These are phyloP conservation scores for Pseudomugil gertrudae DNA, from an alignment of 2,797 vertebrate species.

Conservation along the genomic window DNA sequence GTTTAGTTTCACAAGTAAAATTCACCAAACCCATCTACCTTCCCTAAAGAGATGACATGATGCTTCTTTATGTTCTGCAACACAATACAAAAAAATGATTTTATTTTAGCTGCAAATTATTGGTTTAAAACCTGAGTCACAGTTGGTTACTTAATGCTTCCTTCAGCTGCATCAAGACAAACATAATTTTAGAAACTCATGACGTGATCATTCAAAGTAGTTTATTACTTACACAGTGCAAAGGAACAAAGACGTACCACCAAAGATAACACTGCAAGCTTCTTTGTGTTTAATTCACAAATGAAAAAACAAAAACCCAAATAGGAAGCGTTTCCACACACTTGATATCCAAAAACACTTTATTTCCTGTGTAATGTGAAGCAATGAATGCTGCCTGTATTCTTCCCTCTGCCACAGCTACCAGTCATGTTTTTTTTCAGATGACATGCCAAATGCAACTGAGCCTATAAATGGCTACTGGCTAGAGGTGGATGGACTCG, in stretches of 20 bases:
- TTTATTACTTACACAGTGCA: constrained; percentile 43
- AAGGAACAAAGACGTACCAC: constrained; percentile 44
- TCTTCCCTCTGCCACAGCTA: constrained; percentile 32
- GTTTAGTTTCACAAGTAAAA: constrained; percentile 9
- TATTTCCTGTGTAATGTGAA: constrained; percentile 18
- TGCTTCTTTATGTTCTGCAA: no score
- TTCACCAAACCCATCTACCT: no score
- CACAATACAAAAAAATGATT: constrained; percentile 20
- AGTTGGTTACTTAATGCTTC: constrained; percentile 50
- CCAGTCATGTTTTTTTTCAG: constrained; percentile 41
- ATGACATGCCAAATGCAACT: constrained; percentile 62
- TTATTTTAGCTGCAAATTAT: constrained; percentile 58
- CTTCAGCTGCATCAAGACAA: constrained; percentile 54
- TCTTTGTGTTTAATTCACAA: constrained; percentile 26
- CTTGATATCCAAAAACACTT: constrained; percentile 1
- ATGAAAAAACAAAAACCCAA: constrained; percentile 28
- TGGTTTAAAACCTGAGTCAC: constrained; percentile 49
- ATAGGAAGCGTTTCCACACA: neutral
- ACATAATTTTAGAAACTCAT: constrained; percentile 47
- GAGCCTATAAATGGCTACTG: constrained; percentile 66
- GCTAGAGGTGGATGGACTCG: constrained; percentile 60
- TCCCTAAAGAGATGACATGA: no score
- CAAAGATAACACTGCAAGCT: constrained; percentile 32
- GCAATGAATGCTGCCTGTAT: constrained; percentile 17
- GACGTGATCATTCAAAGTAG: constrained; percentile 46